These are phyloP conservation scores for Drosophila bocki DNA, from an alignment of 1,140 invertebrate species.

Conservation along the genomic window DNA sequence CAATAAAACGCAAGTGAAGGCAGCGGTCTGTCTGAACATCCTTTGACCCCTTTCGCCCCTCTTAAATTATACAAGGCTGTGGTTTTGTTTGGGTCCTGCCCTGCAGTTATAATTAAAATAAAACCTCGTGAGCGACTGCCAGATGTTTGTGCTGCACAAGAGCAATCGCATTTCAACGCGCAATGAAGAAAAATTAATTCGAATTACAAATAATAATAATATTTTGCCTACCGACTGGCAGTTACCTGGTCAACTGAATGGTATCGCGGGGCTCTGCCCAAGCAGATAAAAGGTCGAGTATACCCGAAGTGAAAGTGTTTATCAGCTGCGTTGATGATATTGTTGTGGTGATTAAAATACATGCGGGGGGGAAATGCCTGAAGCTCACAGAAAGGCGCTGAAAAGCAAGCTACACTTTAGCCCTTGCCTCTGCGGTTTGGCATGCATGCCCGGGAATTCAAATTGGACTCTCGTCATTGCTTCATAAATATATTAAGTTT, in stretches of 20 bases:
- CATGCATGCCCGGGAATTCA: conserved; percentile 17
- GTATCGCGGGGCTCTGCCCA: neutral
- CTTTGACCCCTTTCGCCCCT: conserved; percentile 18
- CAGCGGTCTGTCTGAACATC: conserved; percentile 28
- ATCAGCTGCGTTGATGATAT: conserved; percentile 45
- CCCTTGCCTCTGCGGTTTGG: conserved; percentile 12
- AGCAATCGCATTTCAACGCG: conserved; percentile 36
- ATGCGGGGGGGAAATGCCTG: conserved; percentile 11
- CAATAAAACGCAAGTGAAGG: conserved; percentile 49
- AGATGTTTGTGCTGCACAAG: conserved; percentile 36
- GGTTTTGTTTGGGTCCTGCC: conserved; percentile 27
- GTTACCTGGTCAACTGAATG: conserved; percentile 10
- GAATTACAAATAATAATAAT: conserved; percentile 16
- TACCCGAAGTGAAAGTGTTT: neutral
- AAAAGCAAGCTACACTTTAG: conserved; percentile 25
- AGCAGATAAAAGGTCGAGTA: neutral
- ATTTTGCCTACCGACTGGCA: conserved; percentile 1
- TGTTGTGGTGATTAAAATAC: conserved; percentile 64
- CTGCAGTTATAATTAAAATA: conserved; percentile 71
- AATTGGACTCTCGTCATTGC: conserved; percentile 10
- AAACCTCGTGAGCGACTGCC: conserved; percentile 28
- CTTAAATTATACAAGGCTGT: conserved; percentile 22
- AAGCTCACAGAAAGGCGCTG: conserved; percentile 9
- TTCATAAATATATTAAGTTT: conserved; percentile 1
- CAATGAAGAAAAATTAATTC: conserved; percentile 12